Base-by-base conservation (phyloP, 2,113 vertebrate genomes). In the Rhinogobius similis region DNA sequence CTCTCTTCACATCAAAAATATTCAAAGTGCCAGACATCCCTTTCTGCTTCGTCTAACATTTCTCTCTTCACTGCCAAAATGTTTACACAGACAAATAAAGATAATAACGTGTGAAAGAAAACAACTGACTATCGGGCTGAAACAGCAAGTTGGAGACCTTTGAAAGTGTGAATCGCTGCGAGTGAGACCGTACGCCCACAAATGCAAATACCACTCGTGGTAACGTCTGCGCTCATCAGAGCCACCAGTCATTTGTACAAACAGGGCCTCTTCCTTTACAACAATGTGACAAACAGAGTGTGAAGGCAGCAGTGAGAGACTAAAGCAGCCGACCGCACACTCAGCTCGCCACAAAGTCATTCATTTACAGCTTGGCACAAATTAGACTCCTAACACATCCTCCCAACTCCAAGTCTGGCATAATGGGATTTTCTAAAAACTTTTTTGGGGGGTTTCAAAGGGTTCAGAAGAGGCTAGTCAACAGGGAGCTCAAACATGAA, bases 371-470 rank as follows among this genome's bases (percentile, higher is more conserved):
- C 68, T 65, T 66, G 72, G 74, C 73, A 81, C 58, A 83, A 72
- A 78, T 78, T 78, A 82, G 70, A 58, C 26, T 32, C 73, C 68
- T 20, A 16, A 21, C 48, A 62, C 44, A 29, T 32, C 46, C 55
- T 68, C 27, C 59, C 46, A 59, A 72, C 50, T 52, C 83, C 79
- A 70, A 88, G 80, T 76, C 59, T 59, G 55, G 72, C 68, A 78
- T 79, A 87, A 85, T 83, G 55, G 70, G 68, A 69, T 70, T 76
- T 78, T 78, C 64, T 67, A 16, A 73, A 80, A 86, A 38, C 84
- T 84, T 73, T 68, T 73, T 50, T 21, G n/a, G 1, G 10, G 2
- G 13, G 1, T 52, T 23, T 21, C 9, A 52, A 4, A 10, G 48
- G 76, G 71, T 75, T 76, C 66, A 53, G 29, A 81, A 24, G 55